phyloP scores from a whole-genome alignment of 2,113 vertebrate genomes.

The Colinus virginianus region DNA sequence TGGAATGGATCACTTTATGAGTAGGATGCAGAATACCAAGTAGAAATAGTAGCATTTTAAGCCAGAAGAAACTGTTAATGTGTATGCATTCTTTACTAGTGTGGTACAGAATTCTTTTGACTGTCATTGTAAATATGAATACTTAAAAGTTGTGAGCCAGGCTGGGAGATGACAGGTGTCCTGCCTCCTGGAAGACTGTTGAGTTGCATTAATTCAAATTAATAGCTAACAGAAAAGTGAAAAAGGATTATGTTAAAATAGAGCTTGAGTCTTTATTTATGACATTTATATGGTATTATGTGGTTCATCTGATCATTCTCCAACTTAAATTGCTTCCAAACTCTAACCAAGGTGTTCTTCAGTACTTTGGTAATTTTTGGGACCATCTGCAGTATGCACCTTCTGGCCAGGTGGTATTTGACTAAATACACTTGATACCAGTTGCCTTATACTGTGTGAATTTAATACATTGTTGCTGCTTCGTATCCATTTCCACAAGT shows the following conservation, averaged over 20 bases:
- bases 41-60: not conserved
- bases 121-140: not conserved
- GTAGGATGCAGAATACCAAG: not conserved
- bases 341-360: not conserved
- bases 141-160: not conserved
- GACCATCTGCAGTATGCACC: not conserved
- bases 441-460: constrained; percentile 26
- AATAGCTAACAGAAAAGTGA: not conserved
- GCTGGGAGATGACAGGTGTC: not conserved
- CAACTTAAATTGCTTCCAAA: not conserved
- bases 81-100: not conserved
- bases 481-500: not conserved
- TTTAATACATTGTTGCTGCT: not conserved
- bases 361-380: not conserved
- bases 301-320: not conserved
- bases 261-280: not conserved
- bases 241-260: not conserved
- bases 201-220: not conserved
- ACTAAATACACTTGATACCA: not conserved
- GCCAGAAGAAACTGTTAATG: not conserved
- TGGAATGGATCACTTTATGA: not conserved
- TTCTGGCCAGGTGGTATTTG: not conserved
- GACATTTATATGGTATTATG: not conserved
- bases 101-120: constrained; percentile 7
- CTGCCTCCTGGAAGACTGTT: not conserved